Evolutionary conservation across 2,113 vertebrate species (phyloP).

Genomic region (Hydropotes inermis): DNA sequence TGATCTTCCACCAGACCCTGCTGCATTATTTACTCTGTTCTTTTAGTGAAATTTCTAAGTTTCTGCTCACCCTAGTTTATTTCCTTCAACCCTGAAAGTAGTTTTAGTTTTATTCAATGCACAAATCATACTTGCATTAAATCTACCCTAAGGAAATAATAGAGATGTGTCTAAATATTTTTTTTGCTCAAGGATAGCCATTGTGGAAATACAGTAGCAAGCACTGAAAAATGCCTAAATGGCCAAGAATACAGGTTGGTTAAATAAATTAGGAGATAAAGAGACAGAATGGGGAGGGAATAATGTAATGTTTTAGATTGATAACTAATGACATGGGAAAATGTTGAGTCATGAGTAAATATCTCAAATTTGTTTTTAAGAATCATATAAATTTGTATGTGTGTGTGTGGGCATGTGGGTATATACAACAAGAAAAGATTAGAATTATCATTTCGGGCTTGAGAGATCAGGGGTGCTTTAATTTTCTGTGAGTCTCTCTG

Average conservation of each 20-base stretch:
- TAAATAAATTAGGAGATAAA: background rate
- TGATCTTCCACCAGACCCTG: background rate
- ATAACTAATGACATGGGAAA: background rate
- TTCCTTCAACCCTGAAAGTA: background rate
- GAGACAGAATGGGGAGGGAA: background rate
- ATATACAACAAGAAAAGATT: background rate
- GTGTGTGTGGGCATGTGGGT: background rate
- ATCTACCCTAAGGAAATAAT: background rate
- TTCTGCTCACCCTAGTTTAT: background rate
- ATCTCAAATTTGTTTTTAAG: background rate
- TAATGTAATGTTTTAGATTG: background rate
- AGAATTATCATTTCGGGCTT: background rate
- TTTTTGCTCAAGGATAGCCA: background rate
- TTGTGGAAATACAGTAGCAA: background rate
- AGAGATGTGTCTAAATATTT: background rate
- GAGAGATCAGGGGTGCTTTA: background rate
- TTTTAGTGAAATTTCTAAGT: background rate
- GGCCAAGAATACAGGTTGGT: background rate
- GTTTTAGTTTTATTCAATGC: background rate
- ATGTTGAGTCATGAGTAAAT: background rate
- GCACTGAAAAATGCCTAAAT: background rate
- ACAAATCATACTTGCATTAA: background rate
- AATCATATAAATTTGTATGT: background rate
- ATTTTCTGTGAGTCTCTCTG: background rate
- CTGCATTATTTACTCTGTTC: background rate